phyloP scores from a whole-genome alignment of 2,888 invertebrate genomes.

The Eretmocerus hayati region DNA sequence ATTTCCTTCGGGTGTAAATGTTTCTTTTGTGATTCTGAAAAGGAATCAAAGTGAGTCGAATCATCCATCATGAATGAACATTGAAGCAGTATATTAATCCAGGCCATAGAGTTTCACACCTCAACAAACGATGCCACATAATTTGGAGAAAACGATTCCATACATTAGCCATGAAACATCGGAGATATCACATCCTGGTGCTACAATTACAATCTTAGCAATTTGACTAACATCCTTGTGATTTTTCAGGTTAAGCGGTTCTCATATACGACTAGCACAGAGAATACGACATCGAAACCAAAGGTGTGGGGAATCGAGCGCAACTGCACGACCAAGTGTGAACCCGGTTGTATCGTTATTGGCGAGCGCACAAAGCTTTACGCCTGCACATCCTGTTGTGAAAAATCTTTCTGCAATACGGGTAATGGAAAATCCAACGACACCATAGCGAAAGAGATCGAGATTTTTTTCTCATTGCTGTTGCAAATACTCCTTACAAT shows the following conservation, averaged over 20 bases:
- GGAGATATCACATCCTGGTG: no score
- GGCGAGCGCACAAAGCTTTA: conserved; percentile 83
- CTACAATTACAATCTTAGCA: no score
- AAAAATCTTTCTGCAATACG: conserved; percentile 69
- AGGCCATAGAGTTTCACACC: no score
- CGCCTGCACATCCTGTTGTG: conserved; percentile 82
- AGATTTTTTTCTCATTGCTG: conserved; percentile 36
- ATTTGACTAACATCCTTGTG: no score
- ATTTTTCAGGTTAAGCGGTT: conserved; percentile 71
- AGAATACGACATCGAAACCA: conserved; percentile 67
- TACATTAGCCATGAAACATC: no score
- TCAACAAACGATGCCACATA: no score
- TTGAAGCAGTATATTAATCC: no score
- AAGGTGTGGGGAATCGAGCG: conserved; percentile 76
- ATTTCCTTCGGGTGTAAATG: no score
- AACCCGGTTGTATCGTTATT: conserved; percentile 81
- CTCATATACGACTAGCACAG: conserved; percentile 76
- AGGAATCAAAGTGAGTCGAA: no score
- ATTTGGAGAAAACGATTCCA: no score
- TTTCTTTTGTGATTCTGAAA: no score
- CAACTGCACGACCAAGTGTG: conserved; percentile 76
- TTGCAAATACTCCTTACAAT: conserved; percentile 36
- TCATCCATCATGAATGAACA: no score
- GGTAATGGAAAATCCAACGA: conserved; percentile 52
- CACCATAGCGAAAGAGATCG: conserved; percentile 29